Evolutionary conservation across 2,888 invertebrate genomes (phyloP), one percentile per base, ranked within the genome.

Genomic region (Drosophila maculinotata): DNA sequence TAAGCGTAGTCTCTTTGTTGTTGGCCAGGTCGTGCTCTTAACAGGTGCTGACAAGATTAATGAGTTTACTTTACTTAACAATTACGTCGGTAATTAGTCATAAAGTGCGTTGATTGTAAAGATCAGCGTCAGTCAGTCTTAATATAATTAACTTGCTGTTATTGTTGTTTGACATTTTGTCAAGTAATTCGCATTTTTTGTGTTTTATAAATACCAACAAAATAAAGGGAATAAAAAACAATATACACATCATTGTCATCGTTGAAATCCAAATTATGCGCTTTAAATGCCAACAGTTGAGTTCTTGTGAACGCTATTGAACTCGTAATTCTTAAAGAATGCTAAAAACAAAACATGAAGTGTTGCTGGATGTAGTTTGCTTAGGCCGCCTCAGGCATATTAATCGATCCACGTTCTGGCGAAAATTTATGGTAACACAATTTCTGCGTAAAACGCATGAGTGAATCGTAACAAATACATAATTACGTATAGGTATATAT

Each of bases 221-320:
- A 42, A 28, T 36, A 35, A n/a, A 45, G 30, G 30, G 30, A 35
- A 41, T 41, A 39, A 30, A 33, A 36, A 38, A 26, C 33, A 49
- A 67, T 44, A 68, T 39, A 58, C 57, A 45, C 48, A 33, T 28
- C 36, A 20, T 35, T 59, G 53, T 39, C 60, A 56, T 36, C 66
- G 35, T 41, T 49, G 17, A 45, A 62, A 72, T 57, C 64, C 68
- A 67, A 84, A 77, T 73, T 64, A 77, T 77, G 78, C 74, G 64
- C 45, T 69, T 65, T 68, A 88, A 88, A 83, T 83, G 83, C 69
- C 88, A 83, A 69, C 64, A 52, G 58, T 65, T 66, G 45, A 63
- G 59, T 88, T 80, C 81, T 76, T 80, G 38, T 85, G 88, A 89
- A 89, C 87, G 87, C 75, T 71, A 88, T 86, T 89, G 89, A 88